Evolutionary conservation across 2,888 invertebrate genomes (phyloP).

Genomic region (Sesia bembeciformis): DNA sequence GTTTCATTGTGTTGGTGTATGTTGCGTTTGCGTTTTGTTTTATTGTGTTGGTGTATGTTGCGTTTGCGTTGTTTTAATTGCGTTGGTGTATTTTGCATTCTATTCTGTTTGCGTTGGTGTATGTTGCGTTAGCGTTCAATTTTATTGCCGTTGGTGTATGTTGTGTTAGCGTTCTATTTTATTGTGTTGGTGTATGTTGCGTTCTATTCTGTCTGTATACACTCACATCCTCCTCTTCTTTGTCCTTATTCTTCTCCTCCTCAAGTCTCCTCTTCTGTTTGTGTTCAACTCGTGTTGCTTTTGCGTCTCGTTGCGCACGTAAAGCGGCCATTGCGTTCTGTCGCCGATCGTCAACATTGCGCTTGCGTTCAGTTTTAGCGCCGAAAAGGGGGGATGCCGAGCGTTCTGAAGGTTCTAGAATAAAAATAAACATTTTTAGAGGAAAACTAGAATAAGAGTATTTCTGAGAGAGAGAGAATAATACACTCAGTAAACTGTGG

Average conservation of each 20-base stretch:
- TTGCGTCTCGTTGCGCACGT: constrained; percentile 92
- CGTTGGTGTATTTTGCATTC: neutral
- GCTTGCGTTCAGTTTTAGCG: constrained; percentile 78
- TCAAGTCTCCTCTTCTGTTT: constrained; percentile 64
- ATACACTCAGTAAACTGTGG: no score
- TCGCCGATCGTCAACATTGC: constrained; percentile 93
- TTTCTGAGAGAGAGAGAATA: no score
- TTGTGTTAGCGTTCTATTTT: no score
- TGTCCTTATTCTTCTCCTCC: constrained; percentile 72
- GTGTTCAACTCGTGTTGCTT: constrained; percentile 81
- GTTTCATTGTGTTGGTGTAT: neutral
- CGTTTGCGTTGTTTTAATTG: no score
- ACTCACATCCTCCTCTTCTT: constrained; percentile 45
- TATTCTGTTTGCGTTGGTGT: neutral
- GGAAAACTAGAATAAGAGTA: no score
- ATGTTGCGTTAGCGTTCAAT: no score
- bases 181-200: neutral
- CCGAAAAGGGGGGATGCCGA: constrained; percentile 70
- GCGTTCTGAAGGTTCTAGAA: constrained; percentile 31
- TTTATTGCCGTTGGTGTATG: no score
- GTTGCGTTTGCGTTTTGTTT: no score
- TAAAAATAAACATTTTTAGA: no score
- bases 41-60: neutral
- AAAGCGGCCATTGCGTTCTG: constrained; percentile 95
- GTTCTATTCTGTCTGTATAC: neutral